phyloP scores from a whole-genome alignment of 2,888 invertebrate genomes.

The Meteorus cinctellus region DNA sequence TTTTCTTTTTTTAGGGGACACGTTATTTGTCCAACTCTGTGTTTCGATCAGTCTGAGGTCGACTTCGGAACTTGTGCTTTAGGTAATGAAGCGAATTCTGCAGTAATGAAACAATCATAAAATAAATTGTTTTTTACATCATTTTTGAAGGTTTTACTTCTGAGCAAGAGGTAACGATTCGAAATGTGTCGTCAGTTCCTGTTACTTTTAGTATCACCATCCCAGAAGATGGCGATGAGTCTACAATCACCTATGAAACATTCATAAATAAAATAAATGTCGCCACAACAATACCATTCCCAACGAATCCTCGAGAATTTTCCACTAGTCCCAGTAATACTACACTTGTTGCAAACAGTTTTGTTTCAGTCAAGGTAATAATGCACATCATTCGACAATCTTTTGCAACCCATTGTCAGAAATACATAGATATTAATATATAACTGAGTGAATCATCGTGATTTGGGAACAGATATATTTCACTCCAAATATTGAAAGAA shows the following conservation, averaged over 20 bases:
- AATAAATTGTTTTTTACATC: slow-evolving; percentile 10
- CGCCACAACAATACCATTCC: slow-evolving; percentile 68
- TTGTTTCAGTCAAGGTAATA: slow-evolving; percentile 73
- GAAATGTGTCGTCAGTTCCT: slow-evolving; percentile 77
- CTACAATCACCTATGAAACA: slow-evolving; percentile 74
- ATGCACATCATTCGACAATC: not conserved
- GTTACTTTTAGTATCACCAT: slow-evolving; percentile 75
- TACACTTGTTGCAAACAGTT: slow-evolving; percentile 74
- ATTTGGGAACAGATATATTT: slow-evolving; percentile 74
- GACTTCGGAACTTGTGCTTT: slow-evolving; percentile 77
- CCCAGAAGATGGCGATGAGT: slow-evolving; percentile 76
- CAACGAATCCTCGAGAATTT: slow-evolving; percentile 77
- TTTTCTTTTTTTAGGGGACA: slow-evolving; percentile 75
- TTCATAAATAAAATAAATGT: slow-evolving; percentile 72
- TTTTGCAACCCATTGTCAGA: not conserved
- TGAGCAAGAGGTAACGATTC: slow-evolving; percentile 73
- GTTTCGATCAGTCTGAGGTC: slow-evolving; percentile 75
- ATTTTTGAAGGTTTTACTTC: slow-evolving; percentile 74
- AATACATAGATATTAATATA: slow-evolving; percentile 23
- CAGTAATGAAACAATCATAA: not conserved
- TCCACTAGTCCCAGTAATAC: slow-evolving; percentile 74
- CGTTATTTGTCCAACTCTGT: slow-evolving; percentile 78
- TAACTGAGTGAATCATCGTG: slow-evolving; percentile 8
- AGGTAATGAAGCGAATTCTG: slow-evolving; percentile 70
- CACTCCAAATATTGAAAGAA: slow-evolving; percentile 75